phyloP scores from a whole-genome alignment of 2,888 invertebrate genomes.

The Parochlus steinenii region DNA sequence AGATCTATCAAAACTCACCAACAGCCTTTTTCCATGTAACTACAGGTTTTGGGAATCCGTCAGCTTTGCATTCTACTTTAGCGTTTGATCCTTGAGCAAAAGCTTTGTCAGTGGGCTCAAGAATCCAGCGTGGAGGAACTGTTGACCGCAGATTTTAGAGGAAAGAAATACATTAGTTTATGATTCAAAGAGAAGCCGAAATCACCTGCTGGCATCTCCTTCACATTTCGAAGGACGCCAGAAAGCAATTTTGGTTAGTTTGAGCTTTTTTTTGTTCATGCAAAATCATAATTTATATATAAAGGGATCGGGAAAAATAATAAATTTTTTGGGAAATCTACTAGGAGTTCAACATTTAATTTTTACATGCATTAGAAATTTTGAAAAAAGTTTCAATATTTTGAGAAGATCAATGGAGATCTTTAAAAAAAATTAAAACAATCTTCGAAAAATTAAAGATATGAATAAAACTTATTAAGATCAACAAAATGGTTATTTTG shows the following conservation, averaged over 20 bases:
- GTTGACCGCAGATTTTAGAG: slow-evolving; percentile 1
- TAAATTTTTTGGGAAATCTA: not conserved
- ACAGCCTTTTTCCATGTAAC: slow-evolving; percentile 93
- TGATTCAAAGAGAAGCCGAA: not conserved
- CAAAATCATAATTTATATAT: slow-evolving; percentile 14
- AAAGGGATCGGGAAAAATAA: slow-evolving; percentile 1
- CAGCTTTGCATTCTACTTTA: slow-evolving; percentile 88
- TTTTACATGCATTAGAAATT: no score
- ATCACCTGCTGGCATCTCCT: not conserved
- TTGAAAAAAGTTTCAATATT: not conserved
- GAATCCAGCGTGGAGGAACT: slow-evolving; percentile 93
- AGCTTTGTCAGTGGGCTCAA: slow-evolving; percentile 88
- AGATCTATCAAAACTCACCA: slow-evolving; percentile 38
- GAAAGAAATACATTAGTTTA: slow-evolving; percentile 8
- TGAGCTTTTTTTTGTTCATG: slow-evolving; percentile 14
- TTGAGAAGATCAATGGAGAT: not conserved
- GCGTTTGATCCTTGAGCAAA: slow-evolving; percentile 90
- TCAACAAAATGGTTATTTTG: no score
- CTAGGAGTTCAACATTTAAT: no score
- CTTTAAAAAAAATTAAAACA: not conserved
- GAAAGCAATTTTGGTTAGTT: slow-evolving; percentile 16
- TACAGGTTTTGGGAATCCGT: slow-evolving; percentile 86
- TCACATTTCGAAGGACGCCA: not conserved
- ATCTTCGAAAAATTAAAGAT: no score
- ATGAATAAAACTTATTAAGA: no score